Conservation (phyloP, 1,140 invertebrate species). For the Lysiphlebus fabarum region DNA sequence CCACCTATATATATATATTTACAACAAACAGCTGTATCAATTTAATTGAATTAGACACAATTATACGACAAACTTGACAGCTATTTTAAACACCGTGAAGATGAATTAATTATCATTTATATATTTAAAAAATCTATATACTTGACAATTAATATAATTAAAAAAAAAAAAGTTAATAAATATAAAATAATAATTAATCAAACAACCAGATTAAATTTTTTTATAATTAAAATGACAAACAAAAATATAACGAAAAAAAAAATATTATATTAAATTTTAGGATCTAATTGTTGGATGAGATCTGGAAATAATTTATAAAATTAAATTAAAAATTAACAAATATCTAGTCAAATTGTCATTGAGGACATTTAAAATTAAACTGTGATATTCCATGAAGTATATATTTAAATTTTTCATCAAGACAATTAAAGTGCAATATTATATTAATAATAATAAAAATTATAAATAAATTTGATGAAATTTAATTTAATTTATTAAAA, state of each 20-base stretch:
- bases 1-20: conserved; percentile 1
- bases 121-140: background rate
- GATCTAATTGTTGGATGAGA: background rate
- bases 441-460: too few relatives aligned
- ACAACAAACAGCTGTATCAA: conserved; percentile 33
- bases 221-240: background rate
- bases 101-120: conserved; percentile 13
- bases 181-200: background rate
- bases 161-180: background rate
- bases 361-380: conserved; percentile 3
- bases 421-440: background rate
- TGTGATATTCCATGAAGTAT: background rate
- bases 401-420: too few relatives aligned
- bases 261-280: background rate
- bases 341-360: conserved; percentile 12
- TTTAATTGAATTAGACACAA: conserved; percentile 48
- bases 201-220: background rate
- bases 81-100: conserved; percentile 11
- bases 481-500: too few relatives aligned
- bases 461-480: too few relatives aligned
- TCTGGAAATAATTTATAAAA: background rate
- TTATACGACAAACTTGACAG: conserved; percentile 35
- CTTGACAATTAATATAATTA: background rate
- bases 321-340: background rate
- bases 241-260: background rate